These are phyloP conservation scores for Gibbula magus DNA, from an alignment of 2,888 invertebrate genomes.

Conservation along the genomic window DNA sequence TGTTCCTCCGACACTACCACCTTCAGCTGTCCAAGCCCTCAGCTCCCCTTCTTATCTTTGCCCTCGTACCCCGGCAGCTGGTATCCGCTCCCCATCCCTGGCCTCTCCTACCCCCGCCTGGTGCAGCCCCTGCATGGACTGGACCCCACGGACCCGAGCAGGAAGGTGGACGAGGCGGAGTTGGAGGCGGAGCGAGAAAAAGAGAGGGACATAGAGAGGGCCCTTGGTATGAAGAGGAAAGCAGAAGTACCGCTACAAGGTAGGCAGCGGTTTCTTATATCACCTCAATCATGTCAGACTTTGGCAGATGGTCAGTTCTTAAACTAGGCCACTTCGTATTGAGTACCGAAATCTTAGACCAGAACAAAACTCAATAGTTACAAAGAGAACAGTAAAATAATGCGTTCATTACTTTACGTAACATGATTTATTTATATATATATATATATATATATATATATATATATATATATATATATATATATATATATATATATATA, in stretches of 20 bases:
- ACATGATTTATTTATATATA: too few relatives aligned
- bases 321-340: neutral
- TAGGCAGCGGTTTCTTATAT: neutral
- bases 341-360: too few relatives aligned
- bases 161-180: neutral
- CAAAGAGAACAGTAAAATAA: too few relatives aligned
- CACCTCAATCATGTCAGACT: neutral
- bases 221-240: conserved; percentile 12
- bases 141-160: conserved; percentile 14
- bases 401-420: too few relatives aligned
- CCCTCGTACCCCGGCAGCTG: conserved; percentile 38
- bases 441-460: too few relatives aligned
- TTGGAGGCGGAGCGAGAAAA: conserved; percentile 11
- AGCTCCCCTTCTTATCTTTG: neutral
- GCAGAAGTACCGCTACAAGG: neutral
- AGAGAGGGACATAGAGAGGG: conserved; percentile 16
- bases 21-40: neutral
- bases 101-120: conserved; percentile 65
- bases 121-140: conserved; percentile 53
- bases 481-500: too few relatives aligned
- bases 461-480: too few relatives aligned
- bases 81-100: conserved; percentile 59
- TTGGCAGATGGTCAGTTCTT: neutral
- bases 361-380: too few relatives aligned
- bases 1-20: conserved; percentile 23